Evolutionary conservation across 2,797 vertebrate species (phyloP).

Genomic region (Oryzias dopingdopingensis): DNA sequence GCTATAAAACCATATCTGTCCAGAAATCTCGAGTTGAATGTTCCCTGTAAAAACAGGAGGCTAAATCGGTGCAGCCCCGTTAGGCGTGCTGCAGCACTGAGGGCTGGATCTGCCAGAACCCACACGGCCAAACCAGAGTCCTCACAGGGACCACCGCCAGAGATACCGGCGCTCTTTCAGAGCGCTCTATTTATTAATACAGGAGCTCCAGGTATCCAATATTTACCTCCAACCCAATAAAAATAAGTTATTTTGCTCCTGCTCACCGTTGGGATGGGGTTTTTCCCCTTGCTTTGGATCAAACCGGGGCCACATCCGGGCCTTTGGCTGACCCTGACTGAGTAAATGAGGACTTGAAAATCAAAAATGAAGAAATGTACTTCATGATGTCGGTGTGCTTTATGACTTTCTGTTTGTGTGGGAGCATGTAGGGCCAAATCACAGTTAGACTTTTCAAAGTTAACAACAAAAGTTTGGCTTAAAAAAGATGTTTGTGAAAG

Average conservation of each 20-base stretch:
- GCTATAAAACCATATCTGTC: constrained; percentile 58
- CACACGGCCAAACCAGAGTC: constrained; percentile 37
- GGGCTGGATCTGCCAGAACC: constrained; percentile 1
- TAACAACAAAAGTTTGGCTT: too few species aligned
- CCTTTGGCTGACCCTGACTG: too few species aligned
- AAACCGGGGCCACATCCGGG: too few species aligned
- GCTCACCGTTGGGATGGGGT: constrained; percentile 20
- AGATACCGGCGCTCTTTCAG: constrained; percentile 40
- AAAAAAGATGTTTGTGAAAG: too few species aligned
- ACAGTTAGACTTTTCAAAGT: too few species aligned
- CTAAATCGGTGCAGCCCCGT: constrained; percentile 58
- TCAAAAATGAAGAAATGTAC: too few species aligned
- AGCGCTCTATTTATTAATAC: constrained; percentile 39
- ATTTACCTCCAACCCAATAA: constrained; percentile 34
- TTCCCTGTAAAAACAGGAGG: constrained; percentile 58
- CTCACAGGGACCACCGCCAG: constrained; percentile 45
- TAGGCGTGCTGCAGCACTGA: constrained; percentile 3
- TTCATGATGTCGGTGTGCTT: too few species aligned
- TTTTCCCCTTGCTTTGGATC: constrained; percentile 29
- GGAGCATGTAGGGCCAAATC: too few species aligned
- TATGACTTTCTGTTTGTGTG: too few species aligned
- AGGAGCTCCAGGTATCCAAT: constrained; percentile 28
- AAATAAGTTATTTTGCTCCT: constrained; percentile 34
- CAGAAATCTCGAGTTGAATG: constrained; percentile 50
- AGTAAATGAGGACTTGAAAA: too few species aligned